Percentiles rank a stretch among this genome's conserved stretches.
These are phyloP conservation scores for Tenthredo scrophulariae DNA, from an alignment of 2,888 invertebrate species.

Conservation along the genomic window DNA sequence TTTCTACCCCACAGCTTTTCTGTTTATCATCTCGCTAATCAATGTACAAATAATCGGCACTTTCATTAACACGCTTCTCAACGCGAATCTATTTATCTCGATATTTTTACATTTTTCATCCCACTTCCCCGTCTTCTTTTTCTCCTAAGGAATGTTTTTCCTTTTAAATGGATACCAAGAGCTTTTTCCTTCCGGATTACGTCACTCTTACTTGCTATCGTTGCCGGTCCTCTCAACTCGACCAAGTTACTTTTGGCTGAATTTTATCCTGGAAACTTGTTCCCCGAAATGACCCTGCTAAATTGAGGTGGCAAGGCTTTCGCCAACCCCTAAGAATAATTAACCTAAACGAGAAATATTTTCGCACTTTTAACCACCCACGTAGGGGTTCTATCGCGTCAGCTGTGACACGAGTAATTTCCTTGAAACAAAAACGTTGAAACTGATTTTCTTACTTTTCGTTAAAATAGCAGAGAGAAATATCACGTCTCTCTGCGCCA, in stretches of 20 bases:
- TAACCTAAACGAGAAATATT: slow-evolving; percentile 37
- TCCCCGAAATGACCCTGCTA: slow-evolving; percentile 31
- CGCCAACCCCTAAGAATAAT: slow-evolving; percentile 17
- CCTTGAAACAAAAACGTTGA: background rate
- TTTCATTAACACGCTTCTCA: background rate
- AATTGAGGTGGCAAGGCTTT: slow-evolving; percentile 16
- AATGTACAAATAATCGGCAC: background rate
- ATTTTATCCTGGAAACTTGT: slow-evolving; percentile 35
- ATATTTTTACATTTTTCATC: background rate
- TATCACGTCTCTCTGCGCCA: background rate
- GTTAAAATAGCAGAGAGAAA: background rate
- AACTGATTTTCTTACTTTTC: background rate
- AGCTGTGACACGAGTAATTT: background rate
- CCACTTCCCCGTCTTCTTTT: background rate
- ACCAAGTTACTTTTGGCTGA: slow-evolving; percentile 1
- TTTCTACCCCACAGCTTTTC: background rate
- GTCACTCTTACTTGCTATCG: slow-evolving; percentile 1
- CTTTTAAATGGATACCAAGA: background rate
- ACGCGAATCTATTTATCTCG: background rate
- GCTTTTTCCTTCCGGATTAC: slow-evolving; percentile 11
- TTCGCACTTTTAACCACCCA: background rate
- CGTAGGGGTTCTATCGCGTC: background rate
- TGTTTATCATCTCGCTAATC: background rate
- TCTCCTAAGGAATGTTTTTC: background rate
- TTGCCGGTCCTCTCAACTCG: background rate